Evolutionary conservation across 1,140 invertebrate genomes (phyloP).

Genomic region (Armadillidium nasatum): DNA sequence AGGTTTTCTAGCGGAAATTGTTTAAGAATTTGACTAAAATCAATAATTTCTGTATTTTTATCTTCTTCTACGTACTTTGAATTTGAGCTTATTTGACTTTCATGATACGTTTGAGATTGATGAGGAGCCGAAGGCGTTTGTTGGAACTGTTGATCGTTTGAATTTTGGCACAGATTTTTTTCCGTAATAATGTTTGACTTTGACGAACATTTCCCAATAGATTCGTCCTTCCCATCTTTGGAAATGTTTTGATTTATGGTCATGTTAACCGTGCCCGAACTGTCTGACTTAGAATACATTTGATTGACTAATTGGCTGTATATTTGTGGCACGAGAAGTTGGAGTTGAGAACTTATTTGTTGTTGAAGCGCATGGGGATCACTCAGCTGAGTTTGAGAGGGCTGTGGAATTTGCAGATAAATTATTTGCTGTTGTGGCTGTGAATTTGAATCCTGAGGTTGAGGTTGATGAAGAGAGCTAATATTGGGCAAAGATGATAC

Average conservation of each 20-base stretch:
- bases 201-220: background rate
- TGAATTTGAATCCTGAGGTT: background rate
- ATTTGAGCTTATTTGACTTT: too few relatives aligned
- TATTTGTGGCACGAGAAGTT: background rate
- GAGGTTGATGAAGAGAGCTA: background rate
- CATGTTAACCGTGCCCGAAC: background rate
- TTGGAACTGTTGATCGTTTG: background rate
- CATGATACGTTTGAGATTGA: too few relatives aligned
- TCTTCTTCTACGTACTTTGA: too few relatives aligned
- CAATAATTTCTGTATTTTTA: background rate
- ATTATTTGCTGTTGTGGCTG: background rate
- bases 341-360: background rate
- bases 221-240: background rate
- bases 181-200: background rate
- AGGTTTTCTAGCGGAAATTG: background rate
- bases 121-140: too few relatives aligned
- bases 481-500: background rate
- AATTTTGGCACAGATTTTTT: background rate
- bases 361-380: background rate
- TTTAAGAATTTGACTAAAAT: background rate
- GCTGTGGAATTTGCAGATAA: background rate
- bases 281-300: background rate
- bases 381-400: background rate
- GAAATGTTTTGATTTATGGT: background rate
- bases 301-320: background rate